Percentiles rank a stretch among this genome's conserved stretches.
Conservation (phyloP, 1,140 invertebrate species). For the Brachionus paranguensis region DNA sequence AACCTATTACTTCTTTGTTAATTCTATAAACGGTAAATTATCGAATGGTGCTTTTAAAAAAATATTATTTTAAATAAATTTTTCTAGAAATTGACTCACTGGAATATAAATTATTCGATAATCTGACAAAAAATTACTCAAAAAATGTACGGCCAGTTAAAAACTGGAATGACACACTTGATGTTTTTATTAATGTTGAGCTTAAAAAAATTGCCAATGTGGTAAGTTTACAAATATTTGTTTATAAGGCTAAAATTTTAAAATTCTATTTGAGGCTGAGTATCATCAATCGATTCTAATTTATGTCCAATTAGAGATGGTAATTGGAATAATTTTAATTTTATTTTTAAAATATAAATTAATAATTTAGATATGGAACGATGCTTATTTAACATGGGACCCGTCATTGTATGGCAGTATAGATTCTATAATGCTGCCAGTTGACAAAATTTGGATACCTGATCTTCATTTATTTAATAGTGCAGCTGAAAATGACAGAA, state of each 20-base stretch:
- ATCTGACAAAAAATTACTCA: background rate
- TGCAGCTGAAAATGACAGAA: constrained; percentile 22
- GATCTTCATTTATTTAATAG: constrained; percentile 42
- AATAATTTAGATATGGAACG: constrained; percentile 42
- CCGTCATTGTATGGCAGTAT: constrained; percentile 42
- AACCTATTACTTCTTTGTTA: background rate
- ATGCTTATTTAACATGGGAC: constrained; percentile 44
- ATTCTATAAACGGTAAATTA: background rate
- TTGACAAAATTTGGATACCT: constrained; percentile 42
- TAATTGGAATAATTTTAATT: background rate
- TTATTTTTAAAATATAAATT: background rate
- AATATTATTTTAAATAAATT: background rate
- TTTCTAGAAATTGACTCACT: background rate
- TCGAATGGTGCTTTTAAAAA: background rate
- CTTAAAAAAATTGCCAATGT: constrained; percentile 13
- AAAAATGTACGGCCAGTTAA: background rate
- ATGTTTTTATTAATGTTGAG: background rate
- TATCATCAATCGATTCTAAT: background rate
- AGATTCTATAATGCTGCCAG: constrained; percentile 39
- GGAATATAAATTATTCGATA: background rate
- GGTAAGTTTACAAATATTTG: background rate
- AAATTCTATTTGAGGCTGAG: background rate
- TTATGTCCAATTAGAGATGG: constrained; percentile 4
- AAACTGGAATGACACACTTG: background rate
- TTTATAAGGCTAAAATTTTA: background rate